Base-by-base conservation (phyloP, 2,888 invertebrate genomes). In the Octodonta nipae region DNA sequence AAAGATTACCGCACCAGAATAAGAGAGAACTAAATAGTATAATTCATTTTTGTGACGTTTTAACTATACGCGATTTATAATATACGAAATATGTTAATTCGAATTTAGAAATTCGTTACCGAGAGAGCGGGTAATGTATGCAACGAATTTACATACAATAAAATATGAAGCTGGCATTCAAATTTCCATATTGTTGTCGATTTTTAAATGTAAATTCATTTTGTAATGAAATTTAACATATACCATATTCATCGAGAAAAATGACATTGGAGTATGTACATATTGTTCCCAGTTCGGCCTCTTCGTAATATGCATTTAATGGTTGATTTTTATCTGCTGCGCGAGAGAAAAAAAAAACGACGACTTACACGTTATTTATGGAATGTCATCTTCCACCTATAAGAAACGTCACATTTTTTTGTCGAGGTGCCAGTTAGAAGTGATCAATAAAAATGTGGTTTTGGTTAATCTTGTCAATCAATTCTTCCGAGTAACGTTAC, bases 91-190 rank as follows among this genome's bases (percentile, higher is more conserved):
- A 56, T 56, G 56, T 54, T 55, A 56, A 55, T 56, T 51, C 49
- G 39, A 47, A 50, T 53, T 55, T 57, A 55, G 55, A 55, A 56
- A 56, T 57, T 56, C 57, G 56, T 56, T 56, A 55, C 54, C 50
- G 46, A 47, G 42, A 43, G 46, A 33, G 33, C 35, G 37, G 45
- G 42, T 50, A 51, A 54, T 54, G 46, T 52, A 52, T 52, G 49
- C 52, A 45, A 30, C 38, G 35, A 41, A 55, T 55, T 55, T 54
- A 54, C 55, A 55, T 55, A 55, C 55, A 55, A 54, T 54, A 53
- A 55, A 55, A 55, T 55, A 55, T 55, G 54, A 54, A 54, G 50
- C 49, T 50, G 46, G 52, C 52, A 54, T 55, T 53, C 46, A 52
- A 51, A 53, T 52, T 55, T 48, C 50, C 49, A 52, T 53, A 52